Conservation (phyloP, 2,113 vertebrate species). For the Copsychus sechellarum region DNA sequence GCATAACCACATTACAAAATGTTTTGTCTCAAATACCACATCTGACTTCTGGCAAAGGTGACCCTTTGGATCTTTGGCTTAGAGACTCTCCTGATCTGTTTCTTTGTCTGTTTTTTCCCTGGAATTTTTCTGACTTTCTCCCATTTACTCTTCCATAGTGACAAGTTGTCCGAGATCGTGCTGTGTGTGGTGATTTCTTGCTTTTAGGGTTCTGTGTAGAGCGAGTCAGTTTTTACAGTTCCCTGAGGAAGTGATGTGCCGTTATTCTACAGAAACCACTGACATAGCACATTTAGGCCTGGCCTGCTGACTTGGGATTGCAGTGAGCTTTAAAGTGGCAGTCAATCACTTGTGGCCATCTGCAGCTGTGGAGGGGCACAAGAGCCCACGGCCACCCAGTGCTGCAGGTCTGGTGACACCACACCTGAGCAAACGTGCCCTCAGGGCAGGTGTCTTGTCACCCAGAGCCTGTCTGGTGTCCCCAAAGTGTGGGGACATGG, state of each 20-base stretch:
- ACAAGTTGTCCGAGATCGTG: neutral
- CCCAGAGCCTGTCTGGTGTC: neutral
- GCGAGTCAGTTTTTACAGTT: constrained; percentile 10
- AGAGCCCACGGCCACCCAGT: fast-evolving
- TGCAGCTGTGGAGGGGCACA: neutral
- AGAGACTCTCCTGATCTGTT: neutral
- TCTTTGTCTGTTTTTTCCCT: neutral
- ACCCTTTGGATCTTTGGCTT: neutral
- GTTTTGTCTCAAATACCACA: neutral
- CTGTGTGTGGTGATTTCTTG: neutral
- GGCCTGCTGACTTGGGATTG: neutral
- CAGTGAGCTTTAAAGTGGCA: neutral
- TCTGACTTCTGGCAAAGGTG: neutral
- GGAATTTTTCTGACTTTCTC: neutral
- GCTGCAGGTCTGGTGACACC: neutral
- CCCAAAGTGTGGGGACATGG: fast-evolving
- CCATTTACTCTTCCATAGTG: neutral
- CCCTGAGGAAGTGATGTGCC: neutral
- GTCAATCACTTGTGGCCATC: neutral
- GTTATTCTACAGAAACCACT: constrained; percentile 18
- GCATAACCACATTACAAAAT: neutral
- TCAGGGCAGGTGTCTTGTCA: fast-evolving
- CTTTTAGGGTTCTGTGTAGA: neutral
- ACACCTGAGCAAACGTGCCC: neutral
- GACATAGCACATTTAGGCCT: neutral